Evolutionary conservation across 1,140 invertebrate species (phyloP).

Genomic region (Drosophila leontia): DNA sequence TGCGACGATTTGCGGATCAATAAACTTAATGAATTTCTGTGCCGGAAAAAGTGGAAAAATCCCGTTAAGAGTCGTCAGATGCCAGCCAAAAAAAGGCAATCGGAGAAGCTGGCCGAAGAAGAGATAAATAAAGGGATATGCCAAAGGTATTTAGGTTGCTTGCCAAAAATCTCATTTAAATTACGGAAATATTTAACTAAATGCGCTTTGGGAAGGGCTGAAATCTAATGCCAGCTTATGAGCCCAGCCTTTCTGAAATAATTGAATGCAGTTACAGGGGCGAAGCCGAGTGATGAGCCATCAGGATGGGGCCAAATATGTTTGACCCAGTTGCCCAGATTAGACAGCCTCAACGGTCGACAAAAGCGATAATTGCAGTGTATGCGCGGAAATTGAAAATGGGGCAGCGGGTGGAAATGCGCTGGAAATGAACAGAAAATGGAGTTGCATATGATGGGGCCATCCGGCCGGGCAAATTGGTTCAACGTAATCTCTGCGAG

Average conservation of each 20-base stretch:
- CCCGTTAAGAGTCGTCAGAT: constrained; percentile 16
- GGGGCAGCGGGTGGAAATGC: constrained; percentile 17
- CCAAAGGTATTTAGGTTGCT: background rate
- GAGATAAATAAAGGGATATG: constrained; percentile 9
- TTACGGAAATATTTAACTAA: constrained; percentile 67
- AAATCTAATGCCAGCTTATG: constrained; percentile 18
- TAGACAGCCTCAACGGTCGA: constrained; percentile 31
- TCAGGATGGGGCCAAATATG: constrained; percentile 43
- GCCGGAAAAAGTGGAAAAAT: constrained; percentile 32
- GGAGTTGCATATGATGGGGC: constrained; percentile 45
- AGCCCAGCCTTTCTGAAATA: constrained; percentile 38
- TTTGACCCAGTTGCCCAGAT: constrained; percentile 68
- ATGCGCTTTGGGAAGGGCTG: constrained; percentile 20
- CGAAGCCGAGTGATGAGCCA: constrained; percentile 47
- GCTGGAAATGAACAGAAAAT: constrained; percentile 51
- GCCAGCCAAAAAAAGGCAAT: constrained; percentile 4
- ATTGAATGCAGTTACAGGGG: constrained; percentile 69
- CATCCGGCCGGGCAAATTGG: constrained; percentile 34
- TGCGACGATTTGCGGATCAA: constrained; percentile 68
- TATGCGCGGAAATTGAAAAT: constrained; percentile 71
- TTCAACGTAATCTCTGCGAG: constrained; percentile 37
- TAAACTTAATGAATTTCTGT: constrained; percentile 73
- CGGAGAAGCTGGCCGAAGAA: constrained; percentile 1
- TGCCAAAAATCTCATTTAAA: constrained; percentile 62
- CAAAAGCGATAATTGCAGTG: constrained; percentile 70